These are phyloP conservation scores for Oreochromis spilurus DNA, from an alignment of 2,113 vertebrate species.

Conservation along the genomic window DNA sequence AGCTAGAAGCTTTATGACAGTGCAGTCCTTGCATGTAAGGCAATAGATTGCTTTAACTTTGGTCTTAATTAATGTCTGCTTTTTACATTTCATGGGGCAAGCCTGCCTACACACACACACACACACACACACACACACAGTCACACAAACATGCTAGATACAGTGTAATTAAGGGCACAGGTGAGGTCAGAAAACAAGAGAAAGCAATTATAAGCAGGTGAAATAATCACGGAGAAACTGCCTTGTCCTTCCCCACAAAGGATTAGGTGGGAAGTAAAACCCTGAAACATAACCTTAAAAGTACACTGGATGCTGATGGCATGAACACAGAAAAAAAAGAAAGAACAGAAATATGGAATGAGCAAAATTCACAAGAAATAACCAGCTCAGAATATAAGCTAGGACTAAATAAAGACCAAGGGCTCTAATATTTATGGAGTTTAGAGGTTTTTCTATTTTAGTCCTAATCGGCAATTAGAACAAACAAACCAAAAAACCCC, in stretches of 20 bases:
- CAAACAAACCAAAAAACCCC: fast-evolving
- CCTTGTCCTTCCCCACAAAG: fast-evolving
- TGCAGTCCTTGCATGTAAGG: fast-evolving
- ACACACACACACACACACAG: neutral
- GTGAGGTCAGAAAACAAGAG: neutral
- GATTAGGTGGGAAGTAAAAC: neutral
- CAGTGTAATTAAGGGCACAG: neutral
- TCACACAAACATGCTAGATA: fast-evolving
- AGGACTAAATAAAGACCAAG: neutral
- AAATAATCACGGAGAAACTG: fast-evolving
- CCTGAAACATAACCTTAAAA: neutral
- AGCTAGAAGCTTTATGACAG: neutral
- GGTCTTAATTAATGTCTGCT: neutral
- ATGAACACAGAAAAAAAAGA: neutral
- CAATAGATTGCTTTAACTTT: neutral
- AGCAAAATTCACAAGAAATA: neutral
- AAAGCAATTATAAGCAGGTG: neutral
- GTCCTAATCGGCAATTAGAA: neutral
- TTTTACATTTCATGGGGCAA: neutral
- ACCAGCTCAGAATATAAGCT: neutral
- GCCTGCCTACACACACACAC: neutral
- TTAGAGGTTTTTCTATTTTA: fast-evolving
- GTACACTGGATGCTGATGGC: neutral
- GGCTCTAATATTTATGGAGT: fast-evolving
- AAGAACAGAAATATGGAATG: neutral